Evolutionary conservation across 2,888 invertebrate species (phyloP).

Genomic region (Desoria tigrina): DNA sequence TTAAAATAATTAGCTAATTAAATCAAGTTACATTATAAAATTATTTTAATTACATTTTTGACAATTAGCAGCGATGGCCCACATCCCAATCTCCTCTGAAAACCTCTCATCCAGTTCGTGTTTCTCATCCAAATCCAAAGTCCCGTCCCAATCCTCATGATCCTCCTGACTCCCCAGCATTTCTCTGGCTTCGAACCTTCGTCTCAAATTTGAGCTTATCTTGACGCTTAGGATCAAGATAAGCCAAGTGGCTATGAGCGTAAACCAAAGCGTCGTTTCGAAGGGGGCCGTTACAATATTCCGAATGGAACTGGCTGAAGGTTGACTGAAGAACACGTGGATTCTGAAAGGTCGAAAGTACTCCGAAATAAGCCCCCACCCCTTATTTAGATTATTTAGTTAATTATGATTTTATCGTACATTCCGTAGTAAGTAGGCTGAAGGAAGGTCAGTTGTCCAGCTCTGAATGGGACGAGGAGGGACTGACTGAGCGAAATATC

Average conservation of each 20-base stretch:
- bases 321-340: slow-evolving; percentile 38
- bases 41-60: slow-evolving; percentile 28
- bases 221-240: slow-evolving; percentile 24
- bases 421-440: slow-evolving; percentile 24
- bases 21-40: no score
- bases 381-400: background rate
- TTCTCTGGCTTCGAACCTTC: slow-evolving; percentile 24
- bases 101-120: slow-evolving; percentile 12
- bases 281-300: slow-evolving; percentile 24
- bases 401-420: slow-evolving; percentile 14
- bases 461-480: slow-evolving; percentile 15
- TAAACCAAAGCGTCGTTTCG: slow-evolving; percentile 15
- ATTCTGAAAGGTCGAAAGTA: slow-evolving; percentile 25
- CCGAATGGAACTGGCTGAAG: slow-evolving; percentile 15
- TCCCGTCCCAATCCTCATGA: background rate
- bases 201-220: slow-evolving; percentile 24
- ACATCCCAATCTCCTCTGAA: slow-evolving; percentile 22
- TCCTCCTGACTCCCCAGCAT: slow-evolving; percentile 24
- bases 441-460: slow-evolving; percentile 23
- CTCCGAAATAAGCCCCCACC: no score
- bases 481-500: slow-evolving; percentile 27
- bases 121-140: background rate
- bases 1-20: no score
- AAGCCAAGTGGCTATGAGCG: slow-evolving; percentile 15
- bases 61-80: slow-evolving; percentile 24